Conservation (phyloP, 2,888 invertebrate genomes). For the Euproctis similis region DNA sequence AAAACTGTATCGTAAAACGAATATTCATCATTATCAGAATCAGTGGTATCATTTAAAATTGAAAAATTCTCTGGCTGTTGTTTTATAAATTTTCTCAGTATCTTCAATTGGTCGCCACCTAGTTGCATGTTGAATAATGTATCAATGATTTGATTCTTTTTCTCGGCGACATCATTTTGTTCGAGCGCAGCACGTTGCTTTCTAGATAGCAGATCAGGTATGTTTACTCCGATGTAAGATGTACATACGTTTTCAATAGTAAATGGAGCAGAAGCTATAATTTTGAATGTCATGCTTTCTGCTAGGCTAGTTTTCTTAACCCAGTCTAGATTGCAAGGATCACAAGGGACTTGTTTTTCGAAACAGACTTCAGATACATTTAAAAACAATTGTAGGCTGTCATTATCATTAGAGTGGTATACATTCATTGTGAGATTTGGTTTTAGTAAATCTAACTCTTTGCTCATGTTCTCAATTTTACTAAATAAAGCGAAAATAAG, state of each 20-base stretch:
- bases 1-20: conserved; percentile 20
- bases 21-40: conserved; percentile 24
- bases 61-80: conserved; percentile 5
- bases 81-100: conserved; percentile 27
- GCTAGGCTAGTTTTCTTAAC: conserved; percentile 12
- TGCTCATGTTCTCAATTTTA: conserved; percentile 87
- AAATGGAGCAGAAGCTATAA: conserved; percentile 4
- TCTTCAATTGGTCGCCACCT: conserved; percentile 30
- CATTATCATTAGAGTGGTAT: conserved; percentile 29
- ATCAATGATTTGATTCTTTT: conserved; percentile 13
- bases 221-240: neutral
- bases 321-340: conserved; percentile 36
- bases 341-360: conserved; percentile 44
- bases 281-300: conserved; percentile 10
- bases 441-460: conserved; percentile 72
- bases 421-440: conserved; percentile 51
- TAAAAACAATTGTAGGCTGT: conserved; percentile 30
- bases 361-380: conserved; percentile 33
- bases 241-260: conserved; percentile 1
- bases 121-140: conserved; percentile 22
- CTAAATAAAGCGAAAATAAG: conserved; percentile 93
- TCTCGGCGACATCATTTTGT: neutral
- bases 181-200: conserved; percentile 9
- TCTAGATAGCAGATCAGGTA: conserved; percentile 6
- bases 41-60: conserved; percentile 6